A percentile compares a stretch with the other conserved stretches of the same genome.
Evolutionary conservation across 2,888 invertebrate genomes (phyloP).

Genomic region (Trissolcus brochymenae): DNA sequence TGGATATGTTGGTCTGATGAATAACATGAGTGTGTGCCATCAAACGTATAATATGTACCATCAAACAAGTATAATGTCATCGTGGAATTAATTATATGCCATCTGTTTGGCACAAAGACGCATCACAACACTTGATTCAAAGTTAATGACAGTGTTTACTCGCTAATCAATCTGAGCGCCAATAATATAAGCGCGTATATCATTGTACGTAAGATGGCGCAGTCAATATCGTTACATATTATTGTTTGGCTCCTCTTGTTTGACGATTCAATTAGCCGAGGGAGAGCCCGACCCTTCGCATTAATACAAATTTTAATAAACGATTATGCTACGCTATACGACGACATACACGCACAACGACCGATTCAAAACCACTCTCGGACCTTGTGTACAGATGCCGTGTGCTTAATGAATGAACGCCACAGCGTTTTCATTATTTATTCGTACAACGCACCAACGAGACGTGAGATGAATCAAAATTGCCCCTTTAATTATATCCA

Average conservation of each 20-base stretch:
- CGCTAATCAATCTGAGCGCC: constrained; percentile 36
- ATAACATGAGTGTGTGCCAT: too few species aligned
- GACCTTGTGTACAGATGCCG: constrained; percentile 34
- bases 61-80: constrained; percentile 35
- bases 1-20: too few species aligned
- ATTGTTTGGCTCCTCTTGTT: constrained; percentile 26
- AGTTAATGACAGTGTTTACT: constrained; percentile 56
- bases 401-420: constrained; percentile 37
- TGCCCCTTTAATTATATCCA: not conserved
- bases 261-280: constrained; percentile 45
- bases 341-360: constrained; percentile 34
- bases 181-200: constrained; percentile 33
- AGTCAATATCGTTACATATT: constrained; percentile 28
- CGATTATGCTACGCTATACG: constrained; percentile 45
- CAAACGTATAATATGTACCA: not conserved
- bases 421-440: constrained; percentile 30
- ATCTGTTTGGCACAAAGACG: constrained; percentile 28
- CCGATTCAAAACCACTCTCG: constrained; percentile 29
- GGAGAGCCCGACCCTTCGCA: constrained; percentile 47
- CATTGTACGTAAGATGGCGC: constrained; percentile 27
- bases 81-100: constrained; percentile 44
- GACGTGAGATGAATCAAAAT: constrained; percentile 17
- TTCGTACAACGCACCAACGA: constrained; percentile 42
- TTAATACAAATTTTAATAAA: constrained; percentile 57
- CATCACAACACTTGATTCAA: constrained; percentile 42